phyloP scores from a whole-genome alignment of 2,113 vertebrate species.

The Indicator indicator region DNA sequence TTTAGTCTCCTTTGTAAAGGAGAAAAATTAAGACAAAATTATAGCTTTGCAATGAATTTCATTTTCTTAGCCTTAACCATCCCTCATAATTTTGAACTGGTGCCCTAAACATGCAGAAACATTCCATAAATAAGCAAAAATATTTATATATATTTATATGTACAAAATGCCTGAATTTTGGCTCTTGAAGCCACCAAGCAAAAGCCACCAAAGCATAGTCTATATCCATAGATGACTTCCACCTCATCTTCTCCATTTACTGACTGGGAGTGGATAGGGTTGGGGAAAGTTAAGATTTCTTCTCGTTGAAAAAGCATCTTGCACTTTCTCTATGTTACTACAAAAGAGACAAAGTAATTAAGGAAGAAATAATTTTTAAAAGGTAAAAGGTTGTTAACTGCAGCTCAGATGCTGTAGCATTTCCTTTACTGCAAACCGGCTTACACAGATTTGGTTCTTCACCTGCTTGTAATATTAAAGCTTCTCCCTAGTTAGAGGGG shows the following conservation, averaged over 20 bases:
- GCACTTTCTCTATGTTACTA: conserved; percentile 29
- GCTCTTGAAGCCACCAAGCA: background rate
- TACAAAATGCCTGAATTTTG: conserved; percentile 34
- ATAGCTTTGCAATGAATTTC: conserved; percentile 59
- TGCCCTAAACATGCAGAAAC: conserved; percentile 27
- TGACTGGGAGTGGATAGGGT: background rate
- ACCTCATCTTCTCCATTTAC: background rate
- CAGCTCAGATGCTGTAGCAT: background rate
- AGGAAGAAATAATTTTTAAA: background rate
- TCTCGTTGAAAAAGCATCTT: conserved; percentile 23
- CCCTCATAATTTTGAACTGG: conserved; percentile 8
- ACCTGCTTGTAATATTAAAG: background rate
- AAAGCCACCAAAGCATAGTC: conserved; percentile 53
- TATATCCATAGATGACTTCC: background rate
- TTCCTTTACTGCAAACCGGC: background rate
- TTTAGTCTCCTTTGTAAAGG: conserved; percentile 51
- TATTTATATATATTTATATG: conserved; percentile 61
- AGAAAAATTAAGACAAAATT: conserved; percentile 30
- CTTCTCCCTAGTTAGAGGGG: background rate
- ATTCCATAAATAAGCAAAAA: conserved; percentile 52
- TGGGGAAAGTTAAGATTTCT: conserved; percentile 13
- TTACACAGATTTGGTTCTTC: background rate
- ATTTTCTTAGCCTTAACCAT: conserved; percentile 55
- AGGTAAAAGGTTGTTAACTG: background rate
- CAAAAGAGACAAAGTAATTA: background rate